These are phyloP conservation scores for Erythrolamprus reginae DNA, from an alignment of 2,113 vertebrate genomes.

Conservation along the genomic window DNA sequence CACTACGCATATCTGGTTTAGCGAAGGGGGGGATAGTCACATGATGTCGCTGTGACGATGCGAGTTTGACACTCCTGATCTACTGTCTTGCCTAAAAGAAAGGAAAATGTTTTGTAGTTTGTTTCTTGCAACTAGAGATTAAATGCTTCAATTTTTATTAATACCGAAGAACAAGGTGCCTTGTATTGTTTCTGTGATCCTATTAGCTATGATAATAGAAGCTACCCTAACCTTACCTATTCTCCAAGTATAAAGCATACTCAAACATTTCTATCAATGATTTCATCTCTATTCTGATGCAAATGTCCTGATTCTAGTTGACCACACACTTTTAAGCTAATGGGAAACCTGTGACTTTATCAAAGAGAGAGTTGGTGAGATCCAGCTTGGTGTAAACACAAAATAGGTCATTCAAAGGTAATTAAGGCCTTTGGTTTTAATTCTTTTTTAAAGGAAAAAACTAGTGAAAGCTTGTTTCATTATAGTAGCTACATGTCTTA, in stretches of 20 bases:
- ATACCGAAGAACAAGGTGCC: neutral
- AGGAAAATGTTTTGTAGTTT: conserved; percentile 30
- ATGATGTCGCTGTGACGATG: rapidly evolving
- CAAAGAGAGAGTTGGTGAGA: neutral
- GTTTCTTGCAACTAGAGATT: neutral
- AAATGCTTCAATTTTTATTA: conserved; percentile 2
- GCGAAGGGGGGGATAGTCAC: no score
- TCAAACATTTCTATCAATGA: neutral
- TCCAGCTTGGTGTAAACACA: neutral
- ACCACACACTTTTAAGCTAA: neutral
- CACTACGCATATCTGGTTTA: no score
- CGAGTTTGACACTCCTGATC: no score
- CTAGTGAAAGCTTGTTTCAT: neutral
- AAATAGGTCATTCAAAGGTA: neutral
- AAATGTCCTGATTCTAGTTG: neutral
- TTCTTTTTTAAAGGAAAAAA: neutral
- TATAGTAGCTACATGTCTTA: neutral
- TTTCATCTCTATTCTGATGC: neutral
- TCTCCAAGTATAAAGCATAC: neutral
- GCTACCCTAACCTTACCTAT: neutral
- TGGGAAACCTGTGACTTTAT: neutral
- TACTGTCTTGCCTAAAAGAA: neutral
- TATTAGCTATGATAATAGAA: neutral
- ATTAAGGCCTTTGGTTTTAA: neutral
- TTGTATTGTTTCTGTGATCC: neutral